Evolutionary conservation across 1,140 invertebrate genomes (phyloP), one percentile per base, ranked within the genome.

Genomic region (Limonius californicus): DNA sequence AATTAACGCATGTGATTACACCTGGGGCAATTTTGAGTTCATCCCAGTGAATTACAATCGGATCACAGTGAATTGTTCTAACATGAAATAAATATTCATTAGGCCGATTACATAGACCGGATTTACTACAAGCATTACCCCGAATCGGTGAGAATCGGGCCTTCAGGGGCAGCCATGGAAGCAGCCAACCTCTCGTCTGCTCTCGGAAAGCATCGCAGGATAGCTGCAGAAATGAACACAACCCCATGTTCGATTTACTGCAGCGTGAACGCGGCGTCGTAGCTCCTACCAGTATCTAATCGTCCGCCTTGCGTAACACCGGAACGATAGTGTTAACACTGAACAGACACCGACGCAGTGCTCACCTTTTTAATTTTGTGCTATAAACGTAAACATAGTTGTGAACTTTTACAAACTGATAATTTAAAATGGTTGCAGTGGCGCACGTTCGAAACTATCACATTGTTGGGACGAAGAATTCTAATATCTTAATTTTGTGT

Each of bases 41-140:
- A 50, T 50, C 45, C 45, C 45, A 50, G 7, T 50, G 45, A 50
- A 50, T 50, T 50, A 19, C 16, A 50, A 50, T 50, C n/a, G 45
- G 45, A 21, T 50, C 45, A 21, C 9, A 19, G 45, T 21, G 15
- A 50, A 50, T 50, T 50, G 45, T 50, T 50, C 45, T 50, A 50
- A 50, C 45, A 50, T 21, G 20, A 21, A 50, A 50, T 50, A 50
- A 50, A 50, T 50, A 50, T 50, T 50, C 45, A 50, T 50, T 50
- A 50, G 45, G 16, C 16, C 19, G 20, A 50, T 50, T 50, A 50
- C 45, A 21, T n/a, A 6, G 15, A 21, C 45, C 45, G 20, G 45
- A 50, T 50, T 50, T 50, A 50, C 6, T 50, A 50, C 20, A 50
- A 50, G 45, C 16, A 50, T 50, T 50, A 50, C 14, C 45, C 42